Conservation (phyloP, 2,797 vertebrate genomes). For the Alca torda region DNA sequence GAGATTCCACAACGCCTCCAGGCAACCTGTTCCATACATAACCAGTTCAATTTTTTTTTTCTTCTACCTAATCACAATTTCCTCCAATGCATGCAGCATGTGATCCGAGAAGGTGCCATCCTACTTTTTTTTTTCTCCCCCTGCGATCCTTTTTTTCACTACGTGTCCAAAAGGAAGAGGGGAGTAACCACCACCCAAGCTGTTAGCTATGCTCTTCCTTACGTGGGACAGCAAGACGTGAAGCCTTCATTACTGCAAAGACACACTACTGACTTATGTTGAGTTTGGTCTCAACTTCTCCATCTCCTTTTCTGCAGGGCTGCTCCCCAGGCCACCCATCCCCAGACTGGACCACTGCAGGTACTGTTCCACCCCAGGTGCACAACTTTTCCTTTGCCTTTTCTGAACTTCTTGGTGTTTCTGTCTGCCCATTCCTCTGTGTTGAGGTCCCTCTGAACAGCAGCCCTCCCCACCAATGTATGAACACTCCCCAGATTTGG, state of each 20-base stretch:
- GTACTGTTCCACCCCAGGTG: not conserved
- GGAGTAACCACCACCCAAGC: too few species aligned
- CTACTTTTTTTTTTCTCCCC: not conserved
- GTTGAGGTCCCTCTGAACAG: not conserved
- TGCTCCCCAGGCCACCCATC: too few species aligned
- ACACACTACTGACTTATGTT: fast-evolving
- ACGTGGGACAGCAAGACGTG: not conserved
- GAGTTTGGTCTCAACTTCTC: not conserved
- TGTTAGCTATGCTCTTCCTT: not conserved
- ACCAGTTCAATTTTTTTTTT: not conserved
- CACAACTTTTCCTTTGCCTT: too few species aligned
- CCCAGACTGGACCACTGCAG: not conserved
- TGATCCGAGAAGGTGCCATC: not conserved
- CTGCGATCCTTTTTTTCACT: not conserved
- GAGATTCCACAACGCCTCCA: not conserved
- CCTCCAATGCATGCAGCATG: fast-evolving
- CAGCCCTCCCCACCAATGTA: not conserved
- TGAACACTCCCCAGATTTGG: not conserved
- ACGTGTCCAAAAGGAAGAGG: not conserved
- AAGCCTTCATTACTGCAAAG: not conserved
- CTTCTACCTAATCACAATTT: not conserved
- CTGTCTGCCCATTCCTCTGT: too few species aligned
- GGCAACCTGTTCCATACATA: too few species aligned
- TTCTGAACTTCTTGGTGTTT: too few species aligned
- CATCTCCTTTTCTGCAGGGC: not conserved